Base-by-base conservation (phyloP, 92 coral and sea anemone species). In the Montipora capitata region DNA sequence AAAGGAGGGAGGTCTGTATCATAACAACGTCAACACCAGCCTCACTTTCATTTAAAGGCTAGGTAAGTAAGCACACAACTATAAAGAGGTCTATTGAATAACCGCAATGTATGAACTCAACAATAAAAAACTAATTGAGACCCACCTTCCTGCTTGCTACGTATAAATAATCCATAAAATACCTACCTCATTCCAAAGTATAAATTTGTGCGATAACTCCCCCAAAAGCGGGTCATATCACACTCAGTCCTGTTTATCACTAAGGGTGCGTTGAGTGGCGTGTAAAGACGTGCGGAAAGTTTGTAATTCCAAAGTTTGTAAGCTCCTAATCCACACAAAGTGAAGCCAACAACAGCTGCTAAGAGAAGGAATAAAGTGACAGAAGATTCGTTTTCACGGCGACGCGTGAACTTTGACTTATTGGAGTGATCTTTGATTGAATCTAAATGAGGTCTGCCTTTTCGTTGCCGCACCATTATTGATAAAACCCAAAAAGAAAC, bases 181-280 rank as follows among this genome's bases (percentile, higher is more conserved):
- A 40, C 89, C 78, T 68, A 95, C 98, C 96, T 87, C 81, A 97
- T 83, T 12, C 99, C 99, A 81, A 97, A 96, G 91, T 97, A 97
- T 65, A 97, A 68, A 74, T 97, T 97, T 8, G 99, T 96, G n/a
- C 99, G 83, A 72, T 97, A 97, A 0, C 96, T 90, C 58, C 99
- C 99, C 99, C 99, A 97, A 79, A 94, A 94, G 11, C 98, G 95
- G 66, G 92, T 90, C 68, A 90, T 49, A 77, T 94, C 98, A 75
- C 80, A 81, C 71, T 95, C 95, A 27, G 91, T 65, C 13, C 88
- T 83, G 81, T 96, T 94, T 12, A 91, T 81, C 79, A 97, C 98
- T 48, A 85, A 89, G 15, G 96, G 96, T 5, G 94, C 96, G 57
- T 90, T 89, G 16, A 97, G 89, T 13, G 98, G 99, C 12, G 95